Evolutionary conservation across 2,797 vertebrate species (phyloP).

Genomic region (Pampus argenteus): DNA sequence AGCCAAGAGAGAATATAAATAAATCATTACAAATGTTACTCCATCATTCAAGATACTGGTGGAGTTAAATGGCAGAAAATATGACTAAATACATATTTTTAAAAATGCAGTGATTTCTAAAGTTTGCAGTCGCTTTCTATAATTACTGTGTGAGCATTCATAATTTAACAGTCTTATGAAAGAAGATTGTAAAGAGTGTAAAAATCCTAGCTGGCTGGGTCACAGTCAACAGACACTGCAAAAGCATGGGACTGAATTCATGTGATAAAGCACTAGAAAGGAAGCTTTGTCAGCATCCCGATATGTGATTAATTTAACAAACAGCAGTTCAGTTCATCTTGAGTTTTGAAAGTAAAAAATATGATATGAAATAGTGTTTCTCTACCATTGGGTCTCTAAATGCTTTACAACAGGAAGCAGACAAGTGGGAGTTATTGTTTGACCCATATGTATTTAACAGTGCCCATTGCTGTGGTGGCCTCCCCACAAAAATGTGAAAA

Average conservation of each 20-base stretch:
- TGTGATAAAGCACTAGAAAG: conserved; percentile 67
- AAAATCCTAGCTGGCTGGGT: conserved; percentile 8
- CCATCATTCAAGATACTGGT: neutral
- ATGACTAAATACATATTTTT: neutral
- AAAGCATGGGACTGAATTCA: conserved; percentile 52
- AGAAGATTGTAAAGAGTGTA: conserved; percentile 9
- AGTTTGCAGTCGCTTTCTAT: neutral
- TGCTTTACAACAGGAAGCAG: neutral
- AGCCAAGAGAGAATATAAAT: neutral
- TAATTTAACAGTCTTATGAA: conserved; percentile 14
- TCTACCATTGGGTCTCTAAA: neutral
- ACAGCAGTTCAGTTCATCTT: conserved; percentile 12
- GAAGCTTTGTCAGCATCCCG: conserved; percentile 61
- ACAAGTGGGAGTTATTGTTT: conserved; percentile 1
- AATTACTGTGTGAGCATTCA: neutral
- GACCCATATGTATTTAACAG: conserved; percentile 14
- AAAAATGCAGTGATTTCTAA: neutral
- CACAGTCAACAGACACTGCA: conserved; percentile 34
- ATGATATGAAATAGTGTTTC: neutral
- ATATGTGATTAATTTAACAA: conserved; percentile 37
- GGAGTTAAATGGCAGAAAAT: too few relatives aligned
- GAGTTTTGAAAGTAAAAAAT: conserved; percentile 9
- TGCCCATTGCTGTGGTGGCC: neutral
- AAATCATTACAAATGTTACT: neutral
- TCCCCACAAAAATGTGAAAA: neutral